A percentile compares a stretch with the other conserved stretches of the same genome.
Conservation (phyloP, 92 coral and sea anemone species). For the Hydrozoanthus gracilis region DNA sequence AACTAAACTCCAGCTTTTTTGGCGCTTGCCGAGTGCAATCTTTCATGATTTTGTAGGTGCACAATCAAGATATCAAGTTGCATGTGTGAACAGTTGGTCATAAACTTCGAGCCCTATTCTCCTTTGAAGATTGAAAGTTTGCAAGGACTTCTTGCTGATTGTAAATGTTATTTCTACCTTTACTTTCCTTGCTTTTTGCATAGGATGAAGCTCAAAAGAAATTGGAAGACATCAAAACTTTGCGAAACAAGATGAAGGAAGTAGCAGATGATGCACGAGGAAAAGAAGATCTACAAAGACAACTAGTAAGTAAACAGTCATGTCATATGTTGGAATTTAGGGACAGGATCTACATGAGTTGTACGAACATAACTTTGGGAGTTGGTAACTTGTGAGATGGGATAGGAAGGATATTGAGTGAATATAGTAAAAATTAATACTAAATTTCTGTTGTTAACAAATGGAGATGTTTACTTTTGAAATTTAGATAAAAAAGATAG, state of each 20-base stretch:
- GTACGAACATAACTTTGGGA: not conserved
- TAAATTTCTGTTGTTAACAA: not conserved
- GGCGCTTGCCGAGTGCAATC: too few species aligned
- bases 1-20: too few species aligned
- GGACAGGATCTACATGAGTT: not conserved
- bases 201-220: conserved; percentile 95
- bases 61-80: too few species aligned
- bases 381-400: not conserved
- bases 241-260: conserved; percentile 95
- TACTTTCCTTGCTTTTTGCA: not conserved
- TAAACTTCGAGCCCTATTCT: too few species aligned
- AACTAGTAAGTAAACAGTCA: conserved; percentile 66
- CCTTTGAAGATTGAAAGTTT: too few species aligned
- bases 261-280: conserved; percentile 94
- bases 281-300: conserved; percentile 91
- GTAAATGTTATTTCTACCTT: not conserved
- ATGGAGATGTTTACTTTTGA: not conserved
- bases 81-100: too few species aligned
- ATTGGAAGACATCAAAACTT: conserved; percentile 87
- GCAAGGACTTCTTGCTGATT: too few species aligned
- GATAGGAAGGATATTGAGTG: not conserved
- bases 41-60: too few species aligned
- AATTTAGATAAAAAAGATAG: too few species aligned
- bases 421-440: too few species aligned
- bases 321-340: not conserved